Base-by-base conservation (phyloP, 2,797 vertebrate genomes). In the Eulemur coronatus region DNA sequence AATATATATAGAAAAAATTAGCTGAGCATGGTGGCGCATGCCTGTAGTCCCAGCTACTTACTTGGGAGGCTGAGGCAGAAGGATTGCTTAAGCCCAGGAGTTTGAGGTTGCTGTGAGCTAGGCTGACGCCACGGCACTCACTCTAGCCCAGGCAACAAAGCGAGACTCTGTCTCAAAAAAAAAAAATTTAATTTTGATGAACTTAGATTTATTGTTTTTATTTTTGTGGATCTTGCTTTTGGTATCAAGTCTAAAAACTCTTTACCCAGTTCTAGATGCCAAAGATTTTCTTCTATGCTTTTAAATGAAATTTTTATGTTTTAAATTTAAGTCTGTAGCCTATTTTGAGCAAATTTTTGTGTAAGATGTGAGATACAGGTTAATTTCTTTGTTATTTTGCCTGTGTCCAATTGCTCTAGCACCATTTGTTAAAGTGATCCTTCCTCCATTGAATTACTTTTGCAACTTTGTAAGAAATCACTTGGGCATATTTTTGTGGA, bases 171-270 rank as follows among this genome's bases (percentile, higher is more conserved):
- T 41, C 41, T 41, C 41, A 41, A 41, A 41, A 41, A 41, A 41
- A 41, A 41, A 41, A 88, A 63, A 24, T 57, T 65, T 96, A 91
- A 76, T 81, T 94, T 81, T 86, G 22, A 73, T 86, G 55, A 79
- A 85, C 10, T 63, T 82, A 22, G 63, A 6, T 38, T 46, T 91
- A 50, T 52, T 13, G 13, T 43, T 88, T 94, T 92, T 94, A 48
- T 12, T 86, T 88, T 80, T 57, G n/a, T n/a, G 57, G 8, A 63
- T 88, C 28, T 94, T 79, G 46, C 10, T 96, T 84, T 84, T 79
- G 24, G 10, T 70, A 4, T 73, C 28, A 72, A 79, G 17, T 61
- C 33, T 65, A 89, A 91, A 33, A 67, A 88, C 48, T 75, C 38
- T 91, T 50, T 61, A 61, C 14, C 38, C 52, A 28, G n/a, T 69